Conservation (phyloP, 37 sponge, comb jelly and placozoan species). For the Haliclona indistincta region DNA sequence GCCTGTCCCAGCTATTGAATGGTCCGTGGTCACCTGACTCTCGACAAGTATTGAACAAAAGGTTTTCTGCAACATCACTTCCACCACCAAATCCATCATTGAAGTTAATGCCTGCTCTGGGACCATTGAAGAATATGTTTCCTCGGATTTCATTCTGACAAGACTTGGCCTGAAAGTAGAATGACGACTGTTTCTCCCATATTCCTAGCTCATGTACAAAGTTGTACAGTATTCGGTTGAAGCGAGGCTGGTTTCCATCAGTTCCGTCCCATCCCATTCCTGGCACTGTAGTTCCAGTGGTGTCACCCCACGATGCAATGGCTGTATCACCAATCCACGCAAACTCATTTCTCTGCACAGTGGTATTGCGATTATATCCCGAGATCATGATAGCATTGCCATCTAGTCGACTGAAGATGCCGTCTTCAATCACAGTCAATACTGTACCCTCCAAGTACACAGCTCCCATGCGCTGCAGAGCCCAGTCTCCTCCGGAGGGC, state of each 20-base stretch:
- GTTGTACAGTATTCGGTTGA: conserved; percentile 17
- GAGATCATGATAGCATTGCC: conserved; percentile 37
- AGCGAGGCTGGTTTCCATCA: conserved; percentile 32
- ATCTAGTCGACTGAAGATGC: conserved; percentile 27
- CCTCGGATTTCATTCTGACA: conserved; percentile 19
- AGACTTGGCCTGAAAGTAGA: conserved; percentile 28
- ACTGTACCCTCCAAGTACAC: conserved; percentile 38
- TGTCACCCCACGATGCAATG: conserved; percentile 32
- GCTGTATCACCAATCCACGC: conserved; percentile 20
- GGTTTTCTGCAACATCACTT: conserved; percentile 34
- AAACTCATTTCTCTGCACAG: conserved; percentile 9
- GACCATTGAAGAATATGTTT: conserved; percentile 60
- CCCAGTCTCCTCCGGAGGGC: conserved; percentile 39
- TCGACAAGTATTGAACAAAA: conserved; percentile 44
- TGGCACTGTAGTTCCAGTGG: conserved; percentile 22
- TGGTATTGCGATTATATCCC: conserved; percentile 14
- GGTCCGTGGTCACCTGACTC: conserved; percentile 60
- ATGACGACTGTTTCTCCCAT: conserved; percentile 38
- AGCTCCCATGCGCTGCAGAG: conserved; percentile 14
- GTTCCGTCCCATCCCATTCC: conserved; percentile 55
- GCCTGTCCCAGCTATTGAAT: conserved; percentile 51
- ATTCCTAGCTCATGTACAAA: conserved; percentile 54
- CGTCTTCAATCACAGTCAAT: not conserved
- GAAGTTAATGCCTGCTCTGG: conserved; percentile 59
- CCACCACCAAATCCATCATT: conserved; percentile 84